Evolutionary conservation across 2,113 vertebrate species (phyloP).

Genomic region (Callipepla squamata): DNA sequence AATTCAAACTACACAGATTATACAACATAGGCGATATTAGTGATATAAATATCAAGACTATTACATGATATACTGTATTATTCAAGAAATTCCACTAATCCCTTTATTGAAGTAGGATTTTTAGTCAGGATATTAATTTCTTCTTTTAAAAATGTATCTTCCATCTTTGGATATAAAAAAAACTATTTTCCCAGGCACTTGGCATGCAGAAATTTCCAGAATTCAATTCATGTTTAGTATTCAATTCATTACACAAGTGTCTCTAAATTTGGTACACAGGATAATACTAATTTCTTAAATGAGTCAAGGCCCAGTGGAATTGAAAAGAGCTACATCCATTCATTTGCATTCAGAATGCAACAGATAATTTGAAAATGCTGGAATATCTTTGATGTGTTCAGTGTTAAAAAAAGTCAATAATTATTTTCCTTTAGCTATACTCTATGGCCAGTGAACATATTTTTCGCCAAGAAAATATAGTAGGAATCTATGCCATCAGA

Average conservation of each 20-base stretch:
- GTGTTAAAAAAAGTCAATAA: background rate
- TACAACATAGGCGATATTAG: background rate
- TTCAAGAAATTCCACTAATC: background rate
- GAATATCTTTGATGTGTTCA: conserved; percentile 19
- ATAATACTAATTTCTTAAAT: conserved; percentile 54
- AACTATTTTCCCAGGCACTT: background rate
- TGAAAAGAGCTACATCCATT: conserved; percentile 18
- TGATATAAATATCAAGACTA: background rate
- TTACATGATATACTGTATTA: background rate
- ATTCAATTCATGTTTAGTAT: conserved; percentile 25
- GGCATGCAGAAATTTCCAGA: background rate
- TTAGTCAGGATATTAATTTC: background rate
- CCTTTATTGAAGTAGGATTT: background rate
- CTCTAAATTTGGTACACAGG: conserved; percentile 39
- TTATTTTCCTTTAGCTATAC: background rate
- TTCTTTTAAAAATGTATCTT: background rate
- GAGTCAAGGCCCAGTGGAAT: conserved; percentile 39
- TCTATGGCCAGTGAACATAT: background rate
- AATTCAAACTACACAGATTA: background rate
- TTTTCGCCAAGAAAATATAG: background rate
- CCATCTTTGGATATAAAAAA: background rate
- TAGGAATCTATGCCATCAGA: background rate
- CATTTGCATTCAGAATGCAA: conserved; percentile 40
- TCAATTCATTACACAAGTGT: conserved; percentile 13
- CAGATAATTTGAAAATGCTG: conserved; percentile 19